Evolutionary conservation across 2,888 invertebrate genomes (phyloP), one percentile per base, ranked within the genome.

Genomic region (Galerucella pusilla): DNA sequence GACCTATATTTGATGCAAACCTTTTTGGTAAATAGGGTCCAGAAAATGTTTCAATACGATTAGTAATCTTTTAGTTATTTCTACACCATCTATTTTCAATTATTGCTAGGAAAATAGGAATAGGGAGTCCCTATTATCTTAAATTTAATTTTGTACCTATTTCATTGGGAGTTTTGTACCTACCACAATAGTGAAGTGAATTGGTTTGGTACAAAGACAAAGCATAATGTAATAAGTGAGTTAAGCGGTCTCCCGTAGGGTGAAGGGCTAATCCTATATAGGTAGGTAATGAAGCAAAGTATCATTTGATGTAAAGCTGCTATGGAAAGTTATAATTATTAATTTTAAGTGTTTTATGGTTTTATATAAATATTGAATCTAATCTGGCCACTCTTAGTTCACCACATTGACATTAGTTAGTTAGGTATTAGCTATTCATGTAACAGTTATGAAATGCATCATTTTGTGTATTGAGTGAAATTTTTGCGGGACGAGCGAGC

Each of bases 201-300:
- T 78, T 77, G 83, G 81, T 84, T 85, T 85, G 42, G 35, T 42
- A 42, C 42, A 63, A 63, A 42, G 63, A 42, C 16, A 20, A 20
- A 20, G 20, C 20, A 0, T n/a, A 16, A 9, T 16, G 42, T 61
- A 63, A 63, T 63, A 63, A 85, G 84, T 83, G 81, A 83, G 81
- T 85, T 85, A 85, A 84, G 85, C 83, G 84, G 84, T 85, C 85
- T 85, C 85, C 85, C 84, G 85, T 85, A 84, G 86, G 84, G 85
- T 82, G 74, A 76, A 78, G 78, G 74, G 78, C 78, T 72, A 80
- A 75, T 81, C 82, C 78, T 66, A 74, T 67, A 74, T 80, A 80
- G 78, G 78, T 78, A 77, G 77, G 81, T 83, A 82, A 83, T 83
- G 84, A 83, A 84, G 81, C 83, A 81, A 81, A 70, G 66, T 67